Evolutionary conservation across 2,113 vertebrate species (phyloP).

Genomic region (Dasypus novemcinctus): DNA sequence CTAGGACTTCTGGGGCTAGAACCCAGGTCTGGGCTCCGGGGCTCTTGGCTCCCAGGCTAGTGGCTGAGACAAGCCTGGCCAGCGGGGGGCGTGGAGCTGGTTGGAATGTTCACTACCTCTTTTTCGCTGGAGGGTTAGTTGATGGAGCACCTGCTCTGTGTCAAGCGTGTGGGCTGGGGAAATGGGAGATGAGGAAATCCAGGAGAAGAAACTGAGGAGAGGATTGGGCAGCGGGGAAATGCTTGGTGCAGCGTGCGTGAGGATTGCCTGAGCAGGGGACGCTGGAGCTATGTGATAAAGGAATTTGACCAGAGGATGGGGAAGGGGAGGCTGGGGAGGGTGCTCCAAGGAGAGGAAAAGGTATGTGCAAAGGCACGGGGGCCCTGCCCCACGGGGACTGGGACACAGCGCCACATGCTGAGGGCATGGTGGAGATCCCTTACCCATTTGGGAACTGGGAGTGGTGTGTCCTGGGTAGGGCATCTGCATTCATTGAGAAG

Average conservation of each 20-base stretch:
- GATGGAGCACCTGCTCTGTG: background rate
- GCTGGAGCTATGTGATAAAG: background rate
- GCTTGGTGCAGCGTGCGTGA: background rate
- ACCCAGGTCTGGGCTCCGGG: background rate
- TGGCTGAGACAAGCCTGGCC: background rate
- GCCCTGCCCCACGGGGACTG: background rate
- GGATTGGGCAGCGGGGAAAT: background rate
- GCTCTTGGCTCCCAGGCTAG: background rate
- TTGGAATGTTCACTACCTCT: background rate
- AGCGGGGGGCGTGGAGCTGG: background rate
- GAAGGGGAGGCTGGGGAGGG: background rate
- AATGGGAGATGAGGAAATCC: background rate
- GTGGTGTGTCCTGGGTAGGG: too few relatives aligned
- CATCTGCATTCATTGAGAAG: too few relatives aligned
- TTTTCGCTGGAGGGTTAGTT: background rate
- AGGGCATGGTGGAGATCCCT: background rate
- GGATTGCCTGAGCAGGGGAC: background rate
- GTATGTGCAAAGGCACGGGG: background rate
- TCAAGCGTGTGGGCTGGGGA: background rate
- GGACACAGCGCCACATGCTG: rapidly evolving
- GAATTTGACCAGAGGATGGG: background rate
- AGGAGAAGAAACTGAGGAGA: background rate
- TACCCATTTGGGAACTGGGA: background rate
- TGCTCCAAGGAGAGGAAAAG: background rate
- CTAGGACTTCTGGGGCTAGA: background rate